Conservation (phyloP, 2,113 vertebrate genomes). For the Enhydra lutris region DNA sequence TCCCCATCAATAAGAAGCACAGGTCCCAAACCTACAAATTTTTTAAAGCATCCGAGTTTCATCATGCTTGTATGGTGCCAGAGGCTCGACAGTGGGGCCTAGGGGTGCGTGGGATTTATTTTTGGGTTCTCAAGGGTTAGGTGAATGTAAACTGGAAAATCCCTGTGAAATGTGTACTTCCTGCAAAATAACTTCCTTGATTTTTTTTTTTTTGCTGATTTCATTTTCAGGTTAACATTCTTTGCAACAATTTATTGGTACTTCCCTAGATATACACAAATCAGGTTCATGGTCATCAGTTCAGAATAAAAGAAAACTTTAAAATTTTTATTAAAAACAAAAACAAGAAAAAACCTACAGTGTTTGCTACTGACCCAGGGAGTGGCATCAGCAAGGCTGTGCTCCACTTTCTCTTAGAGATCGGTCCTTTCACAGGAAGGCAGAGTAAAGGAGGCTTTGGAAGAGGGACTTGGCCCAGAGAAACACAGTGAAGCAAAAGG, state of each 20-base stretch:
- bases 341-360: neutral
- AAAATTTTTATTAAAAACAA: neutral
- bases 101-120: conserved; percentile 19
- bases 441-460: neutral
- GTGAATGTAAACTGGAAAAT: conserved; percentile 63
- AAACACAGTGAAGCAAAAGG: neutral
- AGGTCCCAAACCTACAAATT: neutral
- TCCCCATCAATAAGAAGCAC: neutral
- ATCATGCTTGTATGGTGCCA: neutral
- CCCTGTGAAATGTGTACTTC: conserved; percentile 52
- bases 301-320: conserved; percentile 3
- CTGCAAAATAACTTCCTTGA: conserved; percentile 51
- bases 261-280: conserved; percentile 35
- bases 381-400: neutral
- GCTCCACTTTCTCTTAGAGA: neutral
- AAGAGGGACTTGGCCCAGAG: neutral
- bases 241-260: neutral
- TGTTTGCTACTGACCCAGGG: neutral
- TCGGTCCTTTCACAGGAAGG: neutral
- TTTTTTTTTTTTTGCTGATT: conserved; percentile 48
- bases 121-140: conserved; percentile 48
- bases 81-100: neutral
- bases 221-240: conserved; percentile 37
- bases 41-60: neutral
- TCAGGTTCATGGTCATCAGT: neutral